Percentiles rank a stretch among this genome's conserved stretches.
Conservation (phyloP, 1,140 invertebrate species). For the Drosophila rufa region DNA sequence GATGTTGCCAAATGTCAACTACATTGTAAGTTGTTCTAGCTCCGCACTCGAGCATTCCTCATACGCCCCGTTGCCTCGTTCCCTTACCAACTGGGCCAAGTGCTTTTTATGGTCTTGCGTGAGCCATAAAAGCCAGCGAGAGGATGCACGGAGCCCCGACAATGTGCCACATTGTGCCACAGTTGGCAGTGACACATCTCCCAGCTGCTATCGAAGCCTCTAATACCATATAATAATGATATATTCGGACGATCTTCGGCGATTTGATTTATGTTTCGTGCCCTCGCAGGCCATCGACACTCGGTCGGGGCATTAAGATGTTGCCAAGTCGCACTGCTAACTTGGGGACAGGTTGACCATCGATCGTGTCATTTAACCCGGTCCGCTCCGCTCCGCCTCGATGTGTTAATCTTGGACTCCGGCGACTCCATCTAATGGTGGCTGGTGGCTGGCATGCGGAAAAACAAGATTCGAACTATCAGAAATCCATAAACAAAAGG, state of each 20-base stretch:
- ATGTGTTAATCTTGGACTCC: constrained; percentile 70
- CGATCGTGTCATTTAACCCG: constrained; percentile 75
- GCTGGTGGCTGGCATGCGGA: constrained; percentile 53
- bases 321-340: constrained; percentile 38
- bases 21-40: constrained; percentile 22
- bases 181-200: constrained; percentile 11
- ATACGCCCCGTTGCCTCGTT: constrained; percentile 26
- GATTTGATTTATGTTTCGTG: constrained; percentile 31
- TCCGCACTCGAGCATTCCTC: background rate
- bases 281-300: constrained; percentile 4
- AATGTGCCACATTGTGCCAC: constrained; percentile 51
- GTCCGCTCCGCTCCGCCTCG: constrained; percentile 19
- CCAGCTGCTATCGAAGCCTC: too few relatives aligned
- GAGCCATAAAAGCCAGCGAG: constrained; percentile 46
- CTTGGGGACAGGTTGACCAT: constrained; percentile 70
- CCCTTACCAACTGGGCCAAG: constrained; percentile 26
- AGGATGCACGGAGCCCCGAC: constrained; percentile 34
- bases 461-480: constrained; percentile 41
- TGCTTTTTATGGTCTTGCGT: constrained; percentile 42
- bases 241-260: background rate
- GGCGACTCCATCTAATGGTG: constrained; percentile 40
- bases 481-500: constrained; percentile 26
- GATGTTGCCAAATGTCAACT: constrained; percentile 6
- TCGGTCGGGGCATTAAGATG: constrained; percentile 37
- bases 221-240: background rate